A percentile compares a stretch with the other conserved stretches of the same genome.
phyloP scores from a whole-genome alignment of 2,797 vertebrate genomes.

The Salarias fasciatus region DNA sequence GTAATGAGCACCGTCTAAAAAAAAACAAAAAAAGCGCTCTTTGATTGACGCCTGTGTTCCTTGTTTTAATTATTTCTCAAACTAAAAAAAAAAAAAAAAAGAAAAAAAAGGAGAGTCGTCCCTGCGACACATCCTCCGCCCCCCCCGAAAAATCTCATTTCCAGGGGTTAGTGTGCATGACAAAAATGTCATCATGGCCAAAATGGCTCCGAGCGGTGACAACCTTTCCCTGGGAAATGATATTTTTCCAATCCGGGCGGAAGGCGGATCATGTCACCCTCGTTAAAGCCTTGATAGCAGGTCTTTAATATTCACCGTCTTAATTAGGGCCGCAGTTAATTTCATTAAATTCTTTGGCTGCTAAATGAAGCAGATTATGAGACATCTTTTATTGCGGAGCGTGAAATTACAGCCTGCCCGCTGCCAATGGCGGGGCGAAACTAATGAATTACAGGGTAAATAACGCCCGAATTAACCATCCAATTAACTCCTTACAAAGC shows the following conservation, averaged over 20 bases:
- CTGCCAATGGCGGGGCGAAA: slow-evolving; percentile 93
- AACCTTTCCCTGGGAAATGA: slow-evolving; percentile 89
- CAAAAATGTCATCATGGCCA: slow-evolving; percentile 82
- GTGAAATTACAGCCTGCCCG: slow-evolving; percentile 99
- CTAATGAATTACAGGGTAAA: slow-evolving; percentile 99
- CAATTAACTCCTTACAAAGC: slow-evolving; percentile 93
- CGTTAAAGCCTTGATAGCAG: slow-evolving; percentile 90
- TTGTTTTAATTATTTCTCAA: slow-evolving; percentile 75
- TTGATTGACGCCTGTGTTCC: slow-evolving; percentile 70
- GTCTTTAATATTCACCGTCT: slow-evolving; percentile 99
- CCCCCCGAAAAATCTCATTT: slow-evolving; percentile 70
- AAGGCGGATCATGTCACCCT: slow-evolving; percentile 91
- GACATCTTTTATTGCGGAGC: slow-evolving; percentile 99
- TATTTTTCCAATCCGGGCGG: slow-evolving; percentile 80
- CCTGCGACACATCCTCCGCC: not conserved
- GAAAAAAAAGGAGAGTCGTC: slow-evolving; percentile 34
- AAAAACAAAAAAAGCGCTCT: no score
- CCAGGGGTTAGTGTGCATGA: slow-evolving; percentile 80
- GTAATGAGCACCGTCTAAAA: slow-evolving; percentile 59
- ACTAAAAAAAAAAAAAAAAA: slow-evolving; percentile 58
- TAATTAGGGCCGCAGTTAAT: slow-evolving; percentile 99
- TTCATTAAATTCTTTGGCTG: slow-evolving; percentile 99
- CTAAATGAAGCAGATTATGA: slow-evolving; percentile 99
- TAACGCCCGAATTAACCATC: slow-evolving; percentile 97
- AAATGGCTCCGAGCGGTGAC: slow-evolving; percentile 81